These are phyloP conservation scores for Lycocorax pyrrhopterus DNA, from an alignment of 2,113 vertebrate species.

Conservation along the genomic window DNA sequence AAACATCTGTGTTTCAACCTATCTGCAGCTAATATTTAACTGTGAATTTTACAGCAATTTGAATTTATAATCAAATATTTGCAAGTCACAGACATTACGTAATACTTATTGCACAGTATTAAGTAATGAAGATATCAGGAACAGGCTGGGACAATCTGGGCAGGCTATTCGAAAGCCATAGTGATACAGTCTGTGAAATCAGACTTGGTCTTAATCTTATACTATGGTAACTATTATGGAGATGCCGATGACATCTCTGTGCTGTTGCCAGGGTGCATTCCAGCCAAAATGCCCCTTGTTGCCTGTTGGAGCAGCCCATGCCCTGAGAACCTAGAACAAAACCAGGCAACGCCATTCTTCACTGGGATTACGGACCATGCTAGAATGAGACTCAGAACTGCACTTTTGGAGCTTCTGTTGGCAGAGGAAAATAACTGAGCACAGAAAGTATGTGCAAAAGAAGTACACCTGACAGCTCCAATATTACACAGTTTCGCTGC, in stretches of 20 bases:
- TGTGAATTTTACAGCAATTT: conserved; percentile 37
- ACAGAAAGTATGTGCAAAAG: not conserved
- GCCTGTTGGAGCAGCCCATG: not conserved
- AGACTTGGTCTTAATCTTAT: not conserved
- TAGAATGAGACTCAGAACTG: not conserved
- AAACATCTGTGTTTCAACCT: conserved; percentile 32
- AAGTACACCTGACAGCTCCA: not conserved
- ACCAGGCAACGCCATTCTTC: not conserved
- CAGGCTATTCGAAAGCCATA: not conserved
- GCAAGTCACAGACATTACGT: not conserved
- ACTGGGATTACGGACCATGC: not conserved
- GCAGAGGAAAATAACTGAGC: not conserved
- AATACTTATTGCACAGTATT: not conserved
- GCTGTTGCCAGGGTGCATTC: not conserved
- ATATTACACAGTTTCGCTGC: not conserved
- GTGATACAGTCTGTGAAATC: not conserved
- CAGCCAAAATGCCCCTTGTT: not conserved
- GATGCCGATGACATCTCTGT: not conserved
- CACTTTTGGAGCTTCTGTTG: not conserved
- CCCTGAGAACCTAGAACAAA: not conserved
- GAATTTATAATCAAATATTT: conserved; percentile 41
- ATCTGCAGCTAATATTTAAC: not conserved
- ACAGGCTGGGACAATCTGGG: not conserved
- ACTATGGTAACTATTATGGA: not conserved
- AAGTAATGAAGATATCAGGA: not conserved